Conservation (phyloP, 2,888 invertebrate species). For the Hoplodrina blanda region DNA sequence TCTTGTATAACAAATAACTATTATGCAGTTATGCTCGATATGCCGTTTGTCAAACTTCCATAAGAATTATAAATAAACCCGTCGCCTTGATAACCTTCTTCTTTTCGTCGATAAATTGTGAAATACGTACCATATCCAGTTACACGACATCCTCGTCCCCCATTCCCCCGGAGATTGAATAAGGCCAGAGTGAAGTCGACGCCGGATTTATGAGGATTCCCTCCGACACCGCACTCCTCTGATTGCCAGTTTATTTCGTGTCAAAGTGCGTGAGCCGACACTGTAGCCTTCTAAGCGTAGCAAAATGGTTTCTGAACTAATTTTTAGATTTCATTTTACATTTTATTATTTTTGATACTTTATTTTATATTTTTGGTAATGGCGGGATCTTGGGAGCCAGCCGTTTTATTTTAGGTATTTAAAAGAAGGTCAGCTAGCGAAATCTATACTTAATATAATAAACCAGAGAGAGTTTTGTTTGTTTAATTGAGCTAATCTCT, state of each 20-base stretch:
- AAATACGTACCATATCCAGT: constrained; percentile 63
- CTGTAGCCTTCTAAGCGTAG: constrained; percentile 42
- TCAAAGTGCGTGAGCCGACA: constrained; percentile 82
- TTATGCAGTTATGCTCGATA: too few relatives aligned
- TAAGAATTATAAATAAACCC: too few relatives aligned
- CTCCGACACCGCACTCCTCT: constrained; percentile 84
- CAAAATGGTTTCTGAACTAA: constrained; percentile 42
- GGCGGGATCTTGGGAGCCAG: not conserved
- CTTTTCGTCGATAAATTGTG: not conserved
- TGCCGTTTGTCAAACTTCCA: too few relatives aligned
- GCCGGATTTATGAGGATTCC: constrained; percentile 88
- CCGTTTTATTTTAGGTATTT: too few relatives aligned
- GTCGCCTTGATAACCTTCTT: too few relatives aligned
- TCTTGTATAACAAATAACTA: too few relatives aligned
- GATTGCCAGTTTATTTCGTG: constrained; percentile 89
- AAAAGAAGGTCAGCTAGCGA: too few relatives aligned
- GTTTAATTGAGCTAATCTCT: too few relatives aligned
- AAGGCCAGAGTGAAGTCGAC: constrained; percentile 83
- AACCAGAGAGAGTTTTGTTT: too few relatives aligned
- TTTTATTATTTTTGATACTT: constrained; percentile 4
- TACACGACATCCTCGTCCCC: constrained; percentile 46
- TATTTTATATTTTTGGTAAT: constrained; percentile 20
- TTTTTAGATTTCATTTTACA: constrained; percentile 37
- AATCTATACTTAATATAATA: too few relatives aligned
- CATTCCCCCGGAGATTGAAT: constrained; percentile 87